phyloP scores from a whole-genome alignment of 1,140 invertebrate genomes.

The Drosophila teissieri region DNA sequence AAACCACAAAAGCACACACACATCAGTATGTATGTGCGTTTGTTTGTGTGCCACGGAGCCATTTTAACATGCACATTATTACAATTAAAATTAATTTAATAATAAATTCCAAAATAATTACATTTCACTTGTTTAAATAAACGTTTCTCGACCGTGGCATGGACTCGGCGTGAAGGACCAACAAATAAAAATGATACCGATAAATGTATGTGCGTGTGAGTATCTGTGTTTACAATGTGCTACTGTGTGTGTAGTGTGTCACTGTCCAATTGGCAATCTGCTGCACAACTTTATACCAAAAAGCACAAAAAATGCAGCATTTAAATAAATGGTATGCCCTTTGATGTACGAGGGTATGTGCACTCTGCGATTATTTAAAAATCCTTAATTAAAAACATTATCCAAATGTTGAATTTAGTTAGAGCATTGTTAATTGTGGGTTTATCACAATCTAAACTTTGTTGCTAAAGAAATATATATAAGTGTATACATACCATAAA shows the following conservation, averaged over 20 bases:
- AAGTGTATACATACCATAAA: too few relatives aligned
- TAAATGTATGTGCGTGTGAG: conserved; percentile 26
- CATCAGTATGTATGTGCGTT: background rate
- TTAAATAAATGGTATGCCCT: conserved; percentile 36
- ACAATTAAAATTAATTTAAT: conserved; percentile 84
- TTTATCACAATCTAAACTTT: too few relatives aligned
- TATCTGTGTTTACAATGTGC: conserved; percentile 9
- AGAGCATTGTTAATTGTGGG: too few relatives aligned
- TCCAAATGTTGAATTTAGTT: background rate
- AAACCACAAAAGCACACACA: conserved; percentile 58
- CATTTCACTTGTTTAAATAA: conserved; percentile 83
- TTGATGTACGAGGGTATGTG: background rate
- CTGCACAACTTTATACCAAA: conserved; percentile 33
- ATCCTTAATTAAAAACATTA: background rate
- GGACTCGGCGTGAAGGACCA: conserved; percentile 12
- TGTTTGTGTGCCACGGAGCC: conserved; percentile 32
- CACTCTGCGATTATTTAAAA: background rate
- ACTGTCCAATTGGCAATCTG: conserved; percentile 58
- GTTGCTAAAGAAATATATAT: too few relatives aligned
- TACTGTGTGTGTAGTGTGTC: conserved; percentile 17
- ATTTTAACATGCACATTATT: conserved; percentile 82
- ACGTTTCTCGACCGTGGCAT: conserved; percentile 53
- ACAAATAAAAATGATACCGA: conserved; percentile 31
- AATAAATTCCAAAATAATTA: conserved; percentile 84
- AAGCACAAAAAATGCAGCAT: conserved; percentile 25